Base-by-base conservation (phyloP, 2,888 invertebrate species). In the Rhamnusium bicolor region DNA sequence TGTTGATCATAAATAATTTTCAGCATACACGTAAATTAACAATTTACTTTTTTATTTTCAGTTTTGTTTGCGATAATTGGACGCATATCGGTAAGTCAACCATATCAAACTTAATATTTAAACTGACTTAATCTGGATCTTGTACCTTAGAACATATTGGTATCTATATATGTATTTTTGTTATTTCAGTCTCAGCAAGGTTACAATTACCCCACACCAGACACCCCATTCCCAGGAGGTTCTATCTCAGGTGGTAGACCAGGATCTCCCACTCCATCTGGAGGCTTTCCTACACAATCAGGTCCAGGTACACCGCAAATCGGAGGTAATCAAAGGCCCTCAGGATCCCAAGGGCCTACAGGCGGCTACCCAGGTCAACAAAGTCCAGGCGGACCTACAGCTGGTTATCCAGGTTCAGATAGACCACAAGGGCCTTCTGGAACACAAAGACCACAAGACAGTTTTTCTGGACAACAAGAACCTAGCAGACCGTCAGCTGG, bases 141-240 rank as follows among this genome's bases (percentile, higher is more conserved):
- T 24, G 24, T 24, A 24, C 24, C 6, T 4, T 6, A 24, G 6
- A 24, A 24, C 24, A 24, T 24, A 12, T n/a, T n/a, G n/a, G n/a
- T 40, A 40, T 5, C n/a, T 40, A 40, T 14, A n/a, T 6, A 40
- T 51, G 18, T 16, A n/a, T 62, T 19, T 7, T 8, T 40, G 46
- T 19, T 14, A 47, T 69, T 71, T 47, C 63, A 92, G 92, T 91
- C 90, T 67, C 94, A 95, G 89, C 91, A 90, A 84, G 94, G 95
- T 18, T 95, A 95, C 85, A 92, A 91, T 77, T 95, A 95, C 87
- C 92, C 92, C 76, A 91, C 92, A 74, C 95, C 94, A 6, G 90
- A 90, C 62, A 90, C 91, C 80, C 92, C 92, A 0, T 90, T 93
- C 79, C 10, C 85, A 72, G 71, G 60, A 12, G 12, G 12, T 4